A percentile compares a stretch with the other conserved stretches of the same genome.
Evolutionary conservation across 2,797 vertebrate species (phyloP).

Genomic region (Hemibagrus guttatus): DNA sequence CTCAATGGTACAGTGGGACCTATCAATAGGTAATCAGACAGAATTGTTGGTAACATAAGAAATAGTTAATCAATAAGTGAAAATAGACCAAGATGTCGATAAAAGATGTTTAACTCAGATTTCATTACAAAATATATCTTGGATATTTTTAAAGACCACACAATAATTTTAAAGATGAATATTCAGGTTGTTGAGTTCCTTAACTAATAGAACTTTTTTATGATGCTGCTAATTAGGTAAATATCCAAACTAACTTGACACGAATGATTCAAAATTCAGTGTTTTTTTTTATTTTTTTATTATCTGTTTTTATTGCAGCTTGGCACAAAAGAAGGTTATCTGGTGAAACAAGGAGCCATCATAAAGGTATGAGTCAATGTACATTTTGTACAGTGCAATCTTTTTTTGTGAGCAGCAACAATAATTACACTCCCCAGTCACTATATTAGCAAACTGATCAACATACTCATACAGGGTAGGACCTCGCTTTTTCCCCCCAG

Average conservation of each 20-base stretch:
- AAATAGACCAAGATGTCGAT: not conserved
- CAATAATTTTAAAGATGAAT: not conserved
- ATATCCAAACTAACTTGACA: not conserved
- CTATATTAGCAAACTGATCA: not conserved
- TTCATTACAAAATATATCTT: not conserved
- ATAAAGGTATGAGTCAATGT: slow-evolving; percentile 81
- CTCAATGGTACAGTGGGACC: not conserved
- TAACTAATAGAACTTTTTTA: not conserved
- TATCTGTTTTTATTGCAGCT: slow-evolving; percentile 72
- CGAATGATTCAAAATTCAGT: not conserved
- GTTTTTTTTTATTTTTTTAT: not conserved
- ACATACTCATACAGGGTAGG: not conserved
- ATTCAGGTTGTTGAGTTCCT: not conserved
- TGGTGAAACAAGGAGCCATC: slow-evolving; percentile 91
- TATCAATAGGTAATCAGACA: not conserved
- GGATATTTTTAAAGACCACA: not conserved
- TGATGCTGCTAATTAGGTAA: not conserved
- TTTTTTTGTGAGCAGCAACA: not conserved
- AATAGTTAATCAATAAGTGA: not conserved
- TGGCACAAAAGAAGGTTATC: slow-evolving; percentile 95
- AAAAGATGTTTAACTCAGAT: not conserved
- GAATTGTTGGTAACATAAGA: not conserved
- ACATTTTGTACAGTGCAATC: not conserved
- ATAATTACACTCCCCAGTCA: not conserved
- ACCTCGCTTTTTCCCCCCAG: no score